Evolutionary conservation across 2,888 invertebrate genomes (phyloP).

Genomic region (Myopa tessellatipennis): DNA sequence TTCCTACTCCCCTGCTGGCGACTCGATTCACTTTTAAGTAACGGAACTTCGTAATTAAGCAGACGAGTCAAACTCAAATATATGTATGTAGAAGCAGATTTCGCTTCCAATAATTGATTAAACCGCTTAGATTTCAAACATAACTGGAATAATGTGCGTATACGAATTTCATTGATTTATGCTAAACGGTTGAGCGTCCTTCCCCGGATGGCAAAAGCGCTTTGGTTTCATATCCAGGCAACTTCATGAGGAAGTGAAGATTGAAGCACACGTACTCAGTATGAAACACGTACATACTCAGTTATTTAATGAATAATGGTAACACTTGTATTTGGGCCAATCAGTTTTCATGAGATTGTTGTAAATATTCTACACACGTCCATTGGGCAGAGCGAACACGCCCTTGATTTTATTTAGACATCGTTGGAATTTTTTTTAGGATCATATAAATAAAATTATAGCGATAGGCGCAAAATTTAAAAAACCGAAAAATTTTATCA

Average conservation of each 20-base stretch:
- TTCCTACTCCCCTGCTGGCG: no score
- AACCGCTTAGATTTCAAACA: not conserved
- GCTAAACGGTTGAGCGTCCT: constrained; percentile 21
- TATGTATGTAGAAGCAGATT: not conserved
- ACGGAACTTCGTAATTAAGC: constrained; percentile 15
- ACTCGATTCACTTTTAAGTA: not conserved
- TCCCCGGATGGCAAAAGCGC: not conserved
- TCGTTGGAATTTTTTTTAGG: not conserved
- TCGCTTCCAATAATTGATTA: not conserved
- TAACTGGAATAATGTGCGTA: constrained; percentile 18
- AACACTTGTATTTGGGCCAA: constrained; percentile 29
- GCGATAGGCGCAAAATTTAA: no score
- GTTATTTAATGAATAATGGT: constrained; percentile 30
- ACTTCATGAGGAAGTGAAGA: constrained; percentile 10
- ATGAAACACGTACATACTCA: constrained; percentile 13
- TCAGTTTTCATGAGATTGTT: constrained; percentile 13
- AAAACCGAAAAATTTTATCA: no score
- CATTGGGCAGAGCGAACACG: constrained; percentile 12
- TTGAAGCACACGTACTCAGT: constrained; percentile 3
- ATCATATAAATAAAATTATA: not conserved
- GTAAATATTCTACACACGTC: constrained; percentile 25
- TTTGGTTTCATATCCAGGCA: not conserved
- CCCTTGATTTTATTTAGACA: constrained; percentile 8
- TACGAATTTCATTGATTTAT: not conserved
- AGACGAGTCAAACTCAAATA: not conserved